Conservation (phyloP, 2,797 vertebrate species). For the Hydrophis major region DNA sequence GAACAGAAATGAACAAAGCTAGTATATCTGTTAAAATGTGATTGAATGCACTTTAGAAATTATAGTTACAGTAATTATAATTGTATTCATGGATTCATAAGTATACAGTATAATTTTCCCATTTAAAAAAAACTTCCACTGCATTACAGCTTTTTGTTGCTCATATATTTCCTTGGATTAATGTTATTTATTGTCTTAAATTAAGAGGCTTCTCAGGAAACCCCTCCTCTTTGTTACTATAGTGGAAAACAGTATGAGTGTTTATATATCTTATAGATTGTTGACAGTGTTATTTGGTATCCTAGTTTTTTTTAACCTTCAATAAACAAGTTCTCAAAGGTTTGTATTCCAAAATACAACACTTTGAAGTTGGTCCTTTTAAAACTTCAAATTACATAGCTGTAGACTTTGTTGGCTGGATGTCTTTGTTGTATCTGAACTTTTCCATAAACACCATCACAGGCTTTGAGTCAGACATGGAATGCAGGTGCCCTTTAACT, state of each 20-base stretch:
- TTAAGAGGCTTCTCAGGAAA: background rate
- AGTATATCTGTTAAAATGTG: background rate
- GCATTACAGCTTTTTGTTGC: background rate
- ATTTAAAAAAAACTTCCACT: background rate
- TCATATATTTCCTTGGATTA: background rate
- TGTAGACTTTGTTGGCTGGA: slow-evolving; percentile 71
- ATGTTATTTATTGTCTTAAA: background rate
- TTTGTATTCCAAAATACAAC: slow-evolving; percentile 52
- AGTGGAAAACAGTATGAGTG: slow-evolving; percentile 13
- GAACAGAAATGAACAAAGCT: background rate
- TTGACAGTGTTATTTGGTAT: slow-evolving; percentile 39
- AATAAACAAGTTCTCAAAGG: slow-evolving; percentile 51
- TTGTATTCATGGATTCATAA: background rate
- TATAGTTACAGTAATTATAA: background rate
- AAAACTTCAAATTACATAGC: slow-evolving; percentile 61
- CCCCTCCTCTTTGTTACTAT: background rate
- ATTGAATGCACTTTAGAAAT: background rate
- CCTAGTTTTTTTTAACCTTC: slow-evolving; percentile 40
- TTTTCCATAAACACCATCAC: slow-evolving; percentile 77
- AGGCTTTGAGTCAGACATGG: slow-evolving; percentile 73
- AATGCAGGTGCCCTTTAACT: slow-evolving; percentile 77
- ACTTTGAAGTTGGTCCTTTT: slow-evolving; percentile 56
- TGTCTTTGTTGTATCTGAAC: slow-evolving; percentile 67
- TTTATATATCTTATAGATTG: background rate
- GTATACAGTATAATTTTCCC: background rate